Base-by-base conservation (phyloP, 2,797 vertebrate species). In the Cirrhinus molitorella region DNA sequence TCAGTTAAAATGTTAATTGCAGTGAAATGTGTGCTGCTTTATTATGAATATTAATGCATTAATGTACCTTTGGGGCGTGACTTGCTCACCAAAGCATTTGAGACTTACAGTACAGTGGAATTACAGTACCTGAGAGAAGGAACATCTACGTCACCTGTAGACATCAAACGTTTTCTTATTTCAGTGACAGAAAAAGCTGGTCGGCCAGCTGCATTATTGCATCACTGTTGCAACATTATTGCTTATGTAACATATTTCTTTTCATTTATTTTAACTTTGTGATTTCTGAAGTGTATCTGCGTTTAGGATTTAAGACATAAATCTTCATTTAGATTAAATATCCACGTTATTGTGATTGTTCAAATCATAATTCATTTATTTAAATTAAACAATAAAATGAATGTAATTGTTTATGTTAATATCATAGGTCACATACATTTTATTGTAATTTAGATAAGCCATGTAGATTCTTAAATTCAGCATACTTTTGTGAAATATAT, bases 71-170 rank as follows among this genome's bases (percentile, higher is more conserved):
- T 45, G 37, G 77, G 77, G 31, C 10, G 63, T 79, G 63, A 53
- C 63, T 40, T 61, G 19, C 40, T 47, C 10, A 19, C 40, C 45
- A 1, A 45, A 19, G 13, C 34, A 8, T 68, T 1, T 67, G 47
- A 68, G 34, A 31, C 6, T 21, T 43, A 43, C 40, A 43, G 40
- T 43, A 10, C 40, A 80, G 78, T 21, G 51, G 34, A 55, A 12
- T 45, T 23, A 63, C 25, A 31, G 59, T 63, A 81, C 67, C 67
- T 71, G 45, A 67, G 77, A 14, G 23, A 40, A 21, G 66, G 23
- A 59, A 45, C 16, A 19, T 45, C 55, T 59, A 45, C 57, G 55
- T 61, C 67, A 80, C 79, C 67, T 81, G 37, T 45, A 51, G 31
- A 57, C 13, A 34, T 21, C 1, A 23, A 28, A 28, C 43, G 19